These are phyloP conservation scores for Asbolus verrucosus DNA, from an alignment of 1,140 invertebrate species.

Conservation along the genomic window DNA sequence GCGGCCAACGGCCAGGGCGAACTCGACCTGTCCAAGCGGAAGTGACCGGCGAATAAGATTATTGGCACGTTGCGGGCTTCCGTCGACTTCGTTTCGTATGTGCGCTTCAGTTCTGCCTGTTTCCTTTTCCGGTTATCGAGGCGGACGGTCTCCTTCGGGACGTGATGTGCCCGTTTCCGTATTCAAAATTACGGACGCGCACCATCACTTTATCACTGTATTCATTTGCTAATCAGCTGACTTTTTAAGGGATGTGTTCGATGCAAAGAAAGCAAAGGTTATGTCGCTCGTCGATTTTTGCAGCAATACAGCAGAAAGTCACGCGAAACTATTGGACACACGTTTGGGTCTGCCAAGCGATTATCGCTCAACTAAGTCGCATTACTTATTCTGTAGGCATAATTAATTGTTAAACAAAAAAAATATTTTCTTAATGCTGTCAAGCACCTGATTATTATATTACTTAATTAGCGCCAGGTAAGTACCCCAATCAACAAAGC, in stretches of 20 bases:
- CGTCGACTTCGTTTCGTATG: constrained; percentile 40
- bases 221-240: neutral
- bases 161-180: constrained; percentile 44
- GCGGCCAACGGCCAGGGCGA: constrained; percentile 65
- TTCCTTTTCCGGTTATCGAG: constrained; percentile 41
- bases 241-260: neutral
- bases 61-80: constrained; percentile 44
- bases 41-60: constrained; percentile 55
- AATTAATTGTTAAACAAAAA: too few relatives aligned
- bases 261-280: neutral
- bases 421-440: too few relatives aligned
- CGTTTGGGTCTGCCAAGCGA: too few relatives aligned
- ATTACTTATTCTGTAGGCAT: too few relatives aligned
- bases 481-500: too few relatives aligned
- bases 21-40: constrained; percentile 65
- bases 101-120: constrained; percentile 22
- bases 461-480: too few relatives aligned
- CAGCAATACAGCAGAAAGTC: constrained; percentile 3
- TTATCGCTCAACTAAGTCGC: too few relatives aligned
- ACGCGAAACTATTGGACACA: too few relatives aligned
- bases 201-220: neutral
- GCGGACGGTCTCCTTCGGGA: constrained; percentile 15
- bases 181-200: constrained; percentile 33
- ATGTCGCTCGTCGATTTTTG: neutral
- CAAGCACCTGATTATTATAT: too few relatives aligned